These are phyloP conservation scores for Sitta europaea DNA, from an alignment of 2,113 vertebrate species.

Conservation along the genomic window DNA sequence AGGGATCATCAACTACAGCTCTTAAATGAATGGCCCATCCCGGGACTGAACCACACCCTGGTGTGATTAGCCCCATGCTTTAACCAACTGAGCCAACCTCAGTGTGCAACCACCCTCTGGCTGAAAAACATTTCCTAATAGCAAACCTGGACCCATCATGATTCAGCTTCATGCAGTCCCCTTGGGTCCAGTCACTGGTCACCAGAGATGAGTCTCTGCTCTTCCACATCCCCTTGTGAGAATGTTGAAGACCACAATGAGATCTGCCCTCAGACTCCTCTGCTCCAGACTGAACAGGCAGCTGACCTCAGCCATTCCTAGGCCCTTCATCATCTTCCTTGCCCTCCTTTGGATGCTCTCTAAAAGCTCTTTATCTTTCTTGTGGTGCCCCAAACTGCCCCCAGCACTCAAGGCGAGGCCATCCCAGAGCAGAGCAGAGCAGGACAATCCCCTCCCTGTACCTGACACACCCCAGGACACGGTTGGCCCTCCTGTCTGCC, in stretches of 20 bases:
- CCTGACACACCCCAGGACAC: rapidly evolving
- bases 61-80: background rate
- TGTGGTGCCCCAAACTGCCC: background rate
- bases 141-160: background rate
- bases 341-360: background rate
- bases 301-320: background rate
- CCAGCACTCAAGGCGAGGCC: rapidly evolving
- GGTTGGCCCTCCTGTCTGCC: background rate
- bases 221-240: background rate
- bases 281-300: background rate
- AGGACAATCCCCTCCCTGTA: background rate
- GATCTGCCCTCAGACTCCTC: background rate
- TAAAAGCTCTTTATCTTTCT: background rate
- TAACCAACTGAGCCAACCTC: background rate
- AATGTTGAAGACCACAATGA: background rate
- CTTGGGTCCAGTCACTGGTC: background rate
- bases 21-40: background rate
- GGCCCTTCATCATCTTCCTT: background rate
- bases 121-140: background rate
- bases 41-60: background rate
- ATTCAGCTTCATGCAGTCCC: background rate
- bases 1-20: background rate
- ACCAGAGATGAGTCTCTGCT: background rate
- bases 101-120: background rate
- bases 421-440: background rate